Evolutionary conservation across 1,140 invertebrate species (phyloP), one percentile per base, ranked within the genome.

Genomic region (Dinoponera quadriceps): DNA sequence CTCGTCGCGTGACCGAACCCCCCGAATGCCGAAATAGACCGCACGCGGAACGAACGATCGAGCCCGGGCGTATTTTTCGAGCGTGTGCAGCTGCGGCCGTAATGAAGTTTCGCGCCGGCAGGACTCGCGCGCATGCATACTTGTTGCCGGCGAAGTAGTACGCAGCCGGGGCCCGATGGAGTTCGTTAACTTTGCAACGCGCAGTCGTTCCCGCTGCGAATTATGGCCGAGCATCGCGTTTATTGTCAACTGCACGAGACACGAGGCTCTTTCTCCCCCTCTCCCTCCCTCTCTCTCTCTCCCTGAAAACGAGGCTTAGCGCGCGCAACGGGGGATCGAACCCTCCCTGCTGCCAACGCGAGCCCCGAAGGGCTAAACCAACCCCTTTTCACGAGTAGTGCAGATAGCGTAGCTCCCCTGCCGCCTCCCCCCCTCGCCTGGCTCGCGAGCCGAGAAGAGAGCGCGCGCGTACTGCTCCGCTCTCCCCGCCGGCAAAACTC

Each of bases 261-360:
- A 59, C 84, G 49, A 73, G 55, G 18, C 22, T 51, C 66, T 60
- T 27, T 66, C 29, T 48, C 5, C 13, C n/a, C 3, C 33, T 63
- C 38, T 44, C 38, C 9, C 7, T 44, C 38, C 11, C 38, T 44
- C 7, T 9, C n/a, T 20, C n/a, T 63, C 66, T 71, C 81, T 75
- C 78, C 22, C 11, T 83, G 86, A 80, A 88, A 88, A 88, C 78
- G 87, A 83, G 83, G 86, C 87, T 88, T 88, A 88, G 85, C 86
- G 73, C 44, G 78, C 44, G 78, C 78, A 84, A 80, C 83, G 44
- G 62, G 87, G 87, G 86, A 83, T 88, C 86, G 75, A 85, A 87
- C 83, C 86, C 29, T 71, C 65, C 86, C 78, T 80, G 27, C 72
- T 80, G 27, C 66, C 83, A 68, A 88, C 78, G 25, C 82, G 55